phyloP scores from a whole-genome alignment of 2,888 invertebrate genomes.

The Drosophila setosimentum region DNA sequence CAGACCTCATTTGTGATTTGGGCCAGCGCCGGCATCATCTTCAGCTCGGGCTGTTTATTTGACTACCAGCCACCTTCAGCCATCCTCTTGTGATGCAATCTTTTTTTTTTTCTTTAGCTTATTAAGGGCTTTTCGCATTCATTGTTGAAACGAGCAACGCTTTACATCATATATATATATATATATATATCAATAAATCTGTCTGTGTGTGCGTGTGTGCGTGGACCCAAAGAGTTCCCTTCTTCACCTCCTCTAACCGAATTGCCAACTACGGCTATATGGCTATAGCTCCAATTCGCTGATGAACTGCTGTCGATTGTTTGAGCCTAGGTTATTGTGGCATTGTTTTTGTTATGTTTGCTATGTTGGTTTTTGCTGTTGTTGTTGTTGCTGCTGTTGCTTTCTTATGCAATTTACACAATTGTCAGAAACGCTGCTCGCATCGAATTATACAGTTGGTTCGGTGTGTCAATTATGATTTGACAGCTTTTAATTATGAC shows the following conservation, averaged over 20 bases:
- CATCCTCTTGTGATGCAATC: conserved; percentile 46
- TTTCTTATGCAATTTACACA: conserved; percentile 74
- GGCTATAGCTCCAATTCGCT: conserved; percentile 34
- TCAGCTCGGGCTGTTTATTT: neutral
- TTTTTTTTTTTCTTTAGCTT: conserved; percentile 30
- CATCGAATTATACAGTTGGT: conserved; percentile 13
- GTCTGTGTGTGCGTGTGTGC: neutral
- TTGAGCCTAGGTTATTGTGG: neutral
- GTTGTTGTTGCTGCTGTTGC: conserved; percentile 3
- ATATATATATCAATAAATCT: neutral
- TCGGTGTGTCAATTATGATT: conserved; percentile 67
- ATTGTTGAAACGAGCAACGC: conserved; percentile 32
- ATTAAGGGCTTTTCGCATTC: conserved; percentile 50
- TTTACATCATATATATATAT: conserved; percentile 40
- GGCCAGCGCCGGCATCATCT: conserved; percentile 41
- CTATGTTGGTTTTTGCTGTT: neutral
- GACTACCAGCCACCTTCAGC: neutral
- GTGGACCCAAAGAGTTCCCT: neutral
- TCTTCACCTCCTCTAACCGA: neutral
- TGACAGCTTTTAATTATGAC: conserved; percentile 75
- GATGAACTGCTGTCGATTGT: conserved; percentile 50
- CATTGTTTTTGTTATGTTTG: conserved; percentile 11
- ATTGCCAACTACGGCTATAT: neutral
- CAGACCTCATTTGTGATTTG: conserved; percentile 61
- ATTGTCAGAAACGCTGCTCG: conserved; percentile 60